Conservation (phyloP, 2,113 vertebrate species). For the Bubo scandiacus region DNA sequence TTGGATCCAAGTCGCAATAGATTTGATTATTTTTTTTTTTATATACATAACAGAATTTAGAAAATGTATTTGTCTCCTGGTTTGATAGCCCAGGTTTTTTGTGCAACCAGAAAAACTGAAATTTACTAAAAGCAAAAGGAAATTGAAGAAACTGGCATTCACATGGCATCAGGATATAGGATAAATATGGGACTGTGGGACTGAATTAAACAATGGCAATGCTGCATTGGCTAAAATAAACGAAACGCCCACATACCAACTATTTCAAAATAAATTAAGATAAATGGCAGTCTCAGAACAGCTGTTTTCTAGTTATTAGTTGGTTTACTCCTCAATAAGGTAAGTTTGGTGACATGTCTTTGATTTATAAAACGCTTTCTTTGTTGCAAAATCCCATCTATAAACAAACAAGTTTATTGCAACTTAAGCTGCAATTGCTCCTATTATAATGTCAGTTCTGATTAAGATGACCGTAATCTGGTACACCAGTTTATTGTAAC, state of each 20-base stretch:
- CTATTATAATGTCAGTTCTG: background rate
- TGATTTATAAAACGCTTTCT: background rate
- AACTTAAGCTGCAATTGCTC: background rate
- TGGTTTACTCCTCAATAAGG: background rate
- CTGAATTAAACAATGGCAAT: background rate
- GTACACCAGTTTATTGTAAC: conserved; percentile 27
- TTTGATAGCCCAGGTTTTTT: background rate
- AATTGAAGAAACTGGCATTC: background rate
- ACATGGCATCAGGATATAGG: background rate
- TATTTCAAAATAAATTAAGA: background rate
- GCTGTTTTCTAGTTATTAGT: background rate
- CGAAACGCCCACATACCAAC: background rate
- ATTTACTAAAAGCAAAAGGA: background rate
- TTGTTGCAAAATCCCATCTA: conserved; percentile 28
- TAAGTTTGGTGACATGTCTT: background rate
- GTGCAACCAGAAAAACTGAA: background rate
- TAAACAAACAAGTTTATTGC: conserved; percentile 53
- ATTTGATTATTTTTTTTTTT: background rate
- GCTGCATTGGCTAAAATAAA: background rate
- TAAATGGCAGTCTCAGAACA: background rate
- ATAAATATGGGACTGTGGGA: background rate
- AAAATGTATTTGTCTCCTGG: background rate
- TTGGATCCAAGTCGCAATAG: background rate
- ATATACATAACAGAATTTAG: background rate
- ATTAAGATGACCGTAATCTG: conserved; percentile 43